Percentiles rank a stretch among this genome's conserved stretches.
Conservation (phyloP, 1,140 invertebrate species). For the Neomicropteryx cornuta region DNA sequence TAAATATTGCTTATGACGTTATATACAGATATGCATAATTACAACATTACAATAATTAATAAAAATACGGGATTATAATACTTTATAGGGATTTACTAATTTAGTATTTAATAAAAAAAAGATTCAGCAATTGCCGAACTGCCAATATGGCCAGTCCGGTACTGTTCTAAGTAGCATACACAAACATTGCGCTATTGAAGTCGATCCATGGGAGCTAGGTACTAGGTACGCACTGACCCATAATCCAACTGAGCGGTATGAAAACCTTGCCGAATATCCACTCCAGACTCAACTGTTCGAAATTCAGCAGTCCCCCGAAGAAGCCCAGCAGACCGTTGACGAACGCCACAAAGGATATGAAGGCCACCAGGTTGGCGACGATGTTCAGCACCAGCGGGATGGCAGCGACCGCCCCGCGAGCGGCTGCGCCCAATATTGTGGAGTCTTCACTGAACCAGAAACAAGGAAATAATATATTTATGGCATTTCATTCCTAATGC, state of each 20-base stretch:
- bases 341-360: constrained; percentile 78
- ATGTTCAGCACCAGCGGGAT: constrained; percentile 80
- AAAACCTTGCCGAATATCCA: constrained; percentile 76
- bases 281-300: constrained; percentile 46
- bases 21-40: too few species aligned
- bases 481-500: constrained; percentile 1
- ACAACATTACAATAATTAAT: too few species aligned
- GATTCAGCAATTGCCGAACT: too few species aligned
- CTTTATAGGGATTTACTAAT: too few species aligned
- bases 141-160: too few species aligned
- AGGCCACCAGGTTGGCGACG: constrained; percentile 84
- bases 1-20: too few species aligned
- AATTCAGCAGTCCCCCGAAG: constrained; percentile 62
- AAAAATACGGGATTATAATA: too few species aligned
- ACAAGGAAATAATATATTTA: constrained; percentile 2
- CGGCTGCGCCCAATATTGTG: constrained; percentile 80
- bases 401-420: constrained; percentile 72
- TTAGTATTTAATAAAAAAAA: too few species aligned
- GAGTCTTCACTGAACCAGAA: constrained; percentile 55
- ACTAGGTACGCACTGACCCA: constrained; percentile 29
- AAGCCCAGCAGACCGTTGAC: constrained; percentile 71
- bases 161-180: too few species aligned
- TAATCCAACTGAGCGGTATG: constrained; percentile 69
- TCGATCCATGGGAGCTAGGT: too few species aligned
- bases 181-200: too few species aligned